phyloP scores from a whole-genome alignment of 30 jellyfish, hydroid and myxozoan species.

The Aurelia aurita region DNA sequence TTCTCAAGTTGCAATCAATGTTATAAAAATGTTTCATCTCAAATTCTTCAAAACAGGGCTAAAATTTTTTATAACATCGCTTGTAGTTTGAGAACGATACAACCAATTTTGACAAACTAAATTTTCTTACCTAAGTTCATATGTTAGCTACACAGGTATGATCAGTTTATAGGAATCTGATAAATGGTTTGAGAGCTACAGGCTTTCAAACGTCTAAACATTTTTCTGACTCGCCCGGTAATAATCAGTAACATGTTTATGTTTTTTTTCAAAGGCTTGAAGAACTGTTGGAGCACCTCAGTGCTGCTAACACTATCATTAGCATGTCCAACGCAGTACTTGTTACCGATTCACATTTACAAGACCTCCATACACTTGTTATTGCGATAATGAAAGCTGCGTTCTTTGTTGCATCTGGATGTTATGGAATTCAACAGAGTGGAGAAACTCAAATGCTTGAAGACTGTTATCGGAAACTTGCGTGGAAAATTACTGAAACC shows the following conservation, averaged over 20 bases:
- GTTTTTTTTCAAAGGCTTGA: conserved; percentile 21
- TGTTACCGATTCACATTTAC: conserved; percentile 42
- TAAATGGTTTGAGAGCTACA: too few species aligned
- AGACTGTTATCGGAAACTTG: conserved; percentile 82
- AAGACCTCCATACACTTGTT: conserved; percentile 38
- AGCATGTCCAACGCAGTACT: conserved; percentile 61
- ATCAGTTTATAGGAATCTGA: too few species aligned
- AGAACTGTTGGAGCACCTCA: conserved; percentile 50
- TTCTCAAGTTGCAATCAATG: too few species aligned
- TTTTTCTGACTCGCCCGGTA: too few species aligned
- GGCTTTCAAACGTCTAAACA: too few species aligned
- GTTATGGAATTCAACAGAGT: conserved; percentile 47
- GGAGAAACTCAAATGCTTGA: conserved; percentile 44
- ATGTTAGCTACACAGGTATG: too few species aligned
- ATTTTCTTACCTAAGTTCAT: too few species aligned
- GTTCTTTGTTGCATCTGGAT: conserved; percentile 70
- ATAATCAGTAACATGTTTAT: not conserved
- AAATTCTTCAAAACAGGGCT: too few species aligned
- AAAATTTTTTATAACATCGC: too few species aligned
- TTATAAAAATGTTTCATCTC: too few species aligned
- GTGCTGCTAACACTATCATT: conserved; percentile 37
- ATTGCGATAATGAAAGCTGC: conserved; percentile 72
- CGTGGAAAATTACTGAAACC: conserved; percentile 81
- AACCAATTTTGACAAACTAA: too few species aligned
- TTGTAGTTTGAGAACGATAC: too few species aligned